Conservation (phyloP, 2,888 invertebrate genomes). For the Allygus modestus region DNA sequence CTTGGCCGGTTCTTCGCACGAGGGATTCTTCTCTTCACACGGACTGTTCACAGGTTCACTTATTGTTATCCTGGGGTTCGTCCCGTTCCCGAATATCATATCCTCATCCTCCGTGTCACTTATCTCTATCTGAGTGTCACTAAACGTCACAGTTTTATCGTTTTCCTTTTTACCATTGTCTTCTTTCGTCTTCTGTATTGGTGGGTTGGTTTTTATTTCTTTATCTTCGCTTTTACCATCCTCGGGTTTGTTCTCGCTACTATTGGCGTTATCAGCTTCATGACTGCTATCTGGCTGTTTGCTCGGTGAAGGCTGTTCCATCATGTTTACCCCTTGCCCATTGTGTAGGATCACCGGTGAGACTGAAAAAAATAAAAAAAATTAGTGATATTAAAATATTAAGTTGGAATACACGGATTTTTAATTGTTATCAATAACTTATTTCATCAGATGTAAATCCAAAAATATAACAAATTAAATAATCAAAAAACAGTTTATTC, state of each 20-base stretch:
- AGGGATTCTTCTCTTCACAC: neutral
- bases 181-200: neutral
- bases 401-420: no score
- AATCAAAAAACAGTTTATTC: no score
- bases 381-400: no score
- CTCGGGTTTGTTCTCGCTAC: neutral
- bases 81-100: neutral
- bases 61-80: constrained; percentile 40
- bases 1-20: neutral
- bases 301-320: constrained; percentile 1
- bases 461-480: no score
- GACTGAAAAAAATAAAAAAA: neutral
- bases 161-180: neutral
- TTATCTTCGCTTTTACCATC: neutral
- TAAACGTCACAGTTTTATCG: constrained; percentile 20
- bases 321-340: neutral
- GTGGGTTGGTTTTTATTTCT: neutral
- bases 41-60: constrained; percentile 40
- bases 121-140: constrained; percentile 34
- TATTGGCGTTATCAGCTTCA: neutral
- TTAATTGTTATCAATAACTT: no score
- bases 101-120: constrained; percentile 30
- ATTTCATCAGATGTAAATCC: no score
- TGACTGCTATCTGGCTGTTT: neutral
- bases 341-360: neutral